A percentile compares a stretch with the other conserved stretches of the same genome.
Evolutionary conservation across 2,113 vertebrate genomes (phyloP).

Genomic region (Pangasianodon gigas): DNA sequence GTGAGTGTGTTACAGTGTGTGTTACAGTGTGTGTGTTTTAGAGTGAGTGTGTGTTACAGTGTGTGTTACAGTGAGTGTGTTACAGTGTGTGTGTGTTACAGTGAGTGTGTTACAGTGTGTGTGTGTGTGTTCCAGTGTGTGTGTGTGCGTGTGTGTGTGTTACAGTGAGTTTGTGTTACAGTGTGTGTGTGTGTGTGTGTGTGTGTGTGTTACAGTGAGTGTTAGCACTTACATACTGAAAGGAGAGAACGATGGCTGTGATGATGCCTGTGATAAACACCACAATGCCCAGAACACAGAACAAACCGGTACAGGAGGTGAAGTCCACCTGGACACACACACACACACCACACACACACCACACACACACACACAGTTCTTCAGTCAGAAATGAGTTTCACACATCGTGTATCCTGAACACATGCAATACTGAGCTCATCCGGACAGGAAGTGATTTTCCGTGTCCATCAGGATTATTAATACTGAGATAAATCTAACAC

Average conservation of each 20-base stretch:
- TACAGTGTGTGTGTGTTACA: background rate
- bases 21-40: too few relatives aligned
- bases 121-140: background rate
- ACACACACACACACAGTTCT: background rate
- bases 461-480: background rate
- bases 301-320: constrained; percentile 87
- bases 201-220: background rate
- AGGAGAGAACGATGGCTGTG: constrained; percentile 83
- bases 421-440: background rate
- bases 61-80: background rate
- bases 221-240: constrained; percentile 86
- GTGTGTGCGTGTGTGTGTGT: too few relatives aligned
- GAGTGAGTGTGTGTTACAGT: too few relatives aligned
- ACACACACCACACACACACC: constrained; percentile 7
- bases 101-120: background rate
- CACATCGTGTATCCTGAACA: background rate
- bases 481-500: background rate
- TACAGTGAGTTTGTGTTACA: too few relatives aligned
- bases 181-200: too few relatives aligned
- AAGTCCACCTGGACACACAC: constrained; percentile 85
- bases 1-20: too few relatives aligned
- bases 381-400: background rate
- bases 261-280: constrained; percentile 85
- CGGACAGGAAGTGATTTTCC: background rate
- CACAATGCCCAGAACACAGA: constrained; percentile 83